Evolutionary conservation across 2,888 invertebrate genomes (phyloP).

Genomic region (Drosophila subquinaria): DNA sequence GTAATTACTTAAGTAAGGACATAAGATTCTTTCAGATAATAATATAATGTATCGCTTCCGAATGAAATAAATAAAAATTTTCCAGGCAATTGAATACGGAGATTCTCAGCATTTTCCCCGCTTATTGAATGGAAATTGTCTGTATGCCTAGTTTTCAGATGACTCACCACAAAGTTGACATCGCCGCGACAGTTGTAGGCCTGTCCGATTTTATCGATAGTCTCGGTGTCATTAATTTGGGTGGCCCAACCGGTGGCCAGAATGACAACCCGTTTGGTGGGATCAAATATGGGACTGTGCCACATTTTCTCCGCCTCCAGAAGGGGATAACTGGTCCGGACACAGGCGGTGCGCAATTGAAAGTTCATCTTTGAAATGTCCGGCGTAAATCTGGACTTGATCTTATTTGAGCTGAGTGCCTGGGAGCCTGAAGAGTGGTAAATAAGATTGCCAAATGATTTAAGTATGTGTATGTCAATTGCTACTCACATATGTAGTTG

Average conservation of each 20-base stretch:
- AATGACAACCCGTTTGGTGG: slow-evolving; percentile 79
- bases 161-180: slow-evolving; percentile 84
- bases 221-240: slow-evolving; percentile 77
- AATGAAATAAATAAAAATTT: too few species aligned
- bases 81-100: not conserved
- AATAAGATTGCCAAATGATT: not conserved
- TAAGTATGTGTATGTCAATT: not conserved
- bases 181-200: slow-evolving; percentile 84
- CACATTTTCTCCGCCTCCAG: slow-evolving; percentile 79
- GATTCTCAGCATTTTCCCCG: not conserved
- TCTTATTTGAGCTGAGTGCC: slow-evolving; percentile 73
- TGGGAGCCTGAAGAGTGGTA: slow-evolving; percentile 73
- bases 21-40: too few species aligned
- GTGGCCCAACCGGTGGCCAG: slow-evolving; percentile 85
- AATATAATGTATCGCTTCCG: too few species aligned
- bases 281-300: slow-evolving; percentile 80
- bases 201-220: slow-evolving; percentile 75
- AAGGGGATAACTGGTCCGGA: slow-evolving; percentile 77
- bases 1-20: too few species aligned
- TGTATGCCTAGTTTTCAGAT: not conserved
- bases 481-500: slow-evolving; percentile 80
- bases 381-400: slow-evolving; percentile 77
- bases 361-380: slow-evolving; percentile 82
- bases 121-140: not conserved
- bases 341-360: slow-evolving; percentile 77